These are phyloP conservation scores for Agrochola lychnidis DNA, from an alignment of 2,888 invertebrate species.

Conservation along the genomic window DNA sequence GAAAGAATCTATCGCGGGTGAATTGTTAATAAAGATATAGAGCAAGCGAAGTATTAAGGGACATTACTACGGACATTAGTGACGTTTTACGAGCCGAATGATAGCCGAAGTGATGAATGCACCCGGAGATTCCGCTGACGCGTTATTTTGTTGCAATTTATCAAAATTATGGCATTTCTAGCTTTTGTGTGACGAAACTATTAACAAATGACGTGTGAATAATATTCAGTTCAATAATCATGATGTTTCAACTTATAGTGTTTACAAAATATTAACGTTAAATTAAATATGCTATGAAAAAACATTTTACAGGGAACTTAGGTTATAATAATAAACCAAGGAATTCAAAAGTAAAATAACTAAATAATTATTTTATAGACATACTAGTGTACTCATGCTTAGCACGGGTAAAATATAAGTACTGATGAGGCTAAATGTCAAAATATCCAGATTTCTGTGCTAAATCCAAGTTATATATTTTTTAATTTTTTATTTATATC, in stretches of 20 bases:
- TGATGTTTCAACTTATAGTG: not conserved
- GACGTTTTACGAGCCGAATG: constrained; percentile 84
- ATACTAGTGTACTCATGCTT: too few species aligned
- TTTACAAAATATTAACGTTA: not conserved
- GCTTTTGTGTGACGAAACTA: constrained; percentile 45
- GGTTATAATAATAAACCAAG: constrained; percentile 22
- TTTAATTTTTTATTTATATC: too few species aligned
- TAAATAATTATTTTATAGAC: not conserved
- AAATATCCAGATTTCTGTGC: too few species aligned
- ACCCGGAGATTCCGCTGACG: constrained; percentile 75
- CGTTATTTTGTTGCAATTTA: constrained; percentile 77
- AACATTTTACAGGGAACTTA: not conserved
- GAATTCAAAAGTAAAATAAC: not conserved
- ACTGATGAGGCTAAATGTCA: too few species aligned
- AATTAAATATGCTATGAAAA: not conserved
- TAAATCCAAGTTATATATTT: too few species aligned
- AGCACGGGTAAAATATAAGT: too few species aligned
- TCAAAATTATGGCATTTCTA: constrained; percentile 69
- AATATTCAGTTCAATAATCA: constrained; percentile 1
- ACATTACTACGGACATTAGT: constrained; percentile 82
- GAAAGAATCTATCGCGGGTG: constrained; percentile 87
- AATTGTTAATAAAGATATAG: constrained; percentile 90
- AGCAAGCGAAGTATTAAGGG: constrained; percentile 83
- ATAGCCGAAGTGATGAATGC: constrained; percentile 83
- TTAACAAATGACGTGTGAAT: constrained; percentile 34